These are phyloP conservation scores for Lethrus apterus DNA, from an alignment of 1,140 invertebrate species.

Conservation along the genomic window DNA sequence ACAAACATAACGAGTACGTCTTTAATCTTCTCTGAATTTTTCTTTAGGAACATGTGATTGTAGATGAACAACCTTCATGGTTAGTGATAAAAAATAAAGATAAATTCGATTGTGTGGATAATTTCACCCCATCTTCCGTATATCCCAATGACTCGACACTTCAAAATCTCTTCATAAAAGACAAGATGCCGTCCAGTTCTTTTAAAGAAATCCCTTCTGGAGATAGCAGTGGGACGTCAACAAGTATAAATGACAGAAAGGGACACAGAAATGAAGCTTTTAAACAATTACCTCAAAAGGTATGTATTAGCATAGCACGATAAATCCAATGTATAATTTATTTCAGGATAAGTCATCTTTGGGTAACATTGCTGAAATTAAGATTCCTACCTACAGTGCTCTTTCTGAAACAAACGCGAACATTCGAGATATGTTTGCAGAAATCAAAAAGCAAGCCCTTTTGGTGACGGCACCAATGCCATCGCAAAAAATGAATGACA, in stretches of 20 bases:
- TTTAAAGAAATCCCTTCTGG: slow-evolving; percentile 9
- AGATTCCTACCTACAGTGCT: too few species aligned
- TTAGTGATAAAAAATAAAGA: neutral
- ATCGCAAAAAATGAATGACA: slow-evolving; percentile 1
- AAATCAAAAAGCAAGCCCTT: slow-evolving; percentile 15
- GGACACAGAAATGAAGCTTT: too few species aligned
- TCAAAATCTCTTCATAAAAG: neutral
- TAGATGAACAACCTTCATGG: slow-evolving; percentile 9
- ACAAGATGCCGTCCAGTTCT: neutral
- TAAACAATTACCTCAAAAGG: too few species aligned
- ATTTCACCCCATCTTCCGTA: slow-evolving; percentile 2
- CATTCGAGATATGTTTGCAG: slow-evolving; percentile 16
- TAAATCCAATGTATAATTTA: too few species aligned
- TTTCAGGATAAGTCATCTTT: too few species aligned
- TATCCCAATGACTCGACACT: slow-evolving; percentile 7
- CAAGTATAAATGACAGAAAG: neutral
- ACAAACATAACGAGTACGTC: slow-evolving; percentile 14
- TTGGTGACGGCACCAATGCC: slow-evolving; percentile 1
- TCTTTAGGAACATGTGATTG: too few species aligned
- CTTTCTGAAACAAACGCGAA: slow-evolving; percentile 5
- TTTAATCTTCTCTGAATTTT: too few species aligned
- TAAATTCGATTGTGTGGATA: slow-evolving; percentile 2
- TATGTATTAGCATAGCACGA: too few species aligned
- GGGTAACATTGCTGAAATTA: too few species aligned
- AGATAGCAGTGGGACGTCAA: slow-evolving; percentile 9